Base-by-base conservation (phyloP, 2,888 invertebrate genomes). In the Hedya salicella region DNA sequence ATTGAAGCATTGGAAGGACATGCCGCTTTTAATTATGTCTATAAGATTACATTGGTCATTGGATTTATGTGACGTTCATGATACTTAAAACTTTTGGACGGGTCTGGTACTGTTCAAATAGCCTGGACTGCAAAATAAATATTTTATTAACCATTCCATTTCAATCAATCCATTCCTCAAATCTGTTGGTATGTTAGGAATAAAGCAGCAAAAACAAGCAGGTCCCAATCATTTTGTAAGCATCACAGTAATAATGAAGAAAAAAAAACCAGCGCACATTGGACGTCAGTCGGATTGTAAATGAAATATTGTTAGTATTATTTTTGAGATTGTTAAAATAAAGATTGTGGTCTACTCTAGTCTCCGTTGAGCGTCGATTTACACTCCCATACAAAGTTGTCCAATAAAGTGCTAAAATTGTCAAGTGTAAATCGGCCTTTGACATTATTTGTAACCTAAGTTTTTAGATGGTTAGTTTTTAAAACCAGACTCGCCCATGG, bases 401-500 rank as follows among this genome's bases (percentile, higher is more conserved):
- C 57, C 57, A 57, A 57, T 56, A 5, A 40, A 30, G 48, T 48
- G 16, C 42, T 25, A 17, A 19, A 57, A 17, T 13, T 9, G 56
- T 30, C 4, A 13, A 36, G 72, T 76, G 77, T 77, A 71, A 78
- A 75, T 75, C 70, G 77, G 77, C 78, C 77, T 73, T 71, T 72
- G 70, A 71, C 75, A 73, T 80, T 78, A 77, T 81, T 82, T 76
- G 71, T 76, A 75, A 77, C 67, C 73, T 87, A 85, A 83, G 81
- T 86, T 85, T 64, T 73, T 76, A 78, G 78, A 72, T 72, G 44
- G 78, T 83, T 79, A 80, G 75, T 83, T 83, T 79, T 77, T 73
- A 76, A 72, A 77, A 75, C 71, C 77, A 70, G 76, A 84, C 81
- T 83, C 81, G 82, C 81, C 81, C 82, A 76, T 81, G 74, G 75